phyloP scores from a whole-genome alignment of 2,797 vertebrate genomes.

The Myiothlypis chrysogaster region DNA sequence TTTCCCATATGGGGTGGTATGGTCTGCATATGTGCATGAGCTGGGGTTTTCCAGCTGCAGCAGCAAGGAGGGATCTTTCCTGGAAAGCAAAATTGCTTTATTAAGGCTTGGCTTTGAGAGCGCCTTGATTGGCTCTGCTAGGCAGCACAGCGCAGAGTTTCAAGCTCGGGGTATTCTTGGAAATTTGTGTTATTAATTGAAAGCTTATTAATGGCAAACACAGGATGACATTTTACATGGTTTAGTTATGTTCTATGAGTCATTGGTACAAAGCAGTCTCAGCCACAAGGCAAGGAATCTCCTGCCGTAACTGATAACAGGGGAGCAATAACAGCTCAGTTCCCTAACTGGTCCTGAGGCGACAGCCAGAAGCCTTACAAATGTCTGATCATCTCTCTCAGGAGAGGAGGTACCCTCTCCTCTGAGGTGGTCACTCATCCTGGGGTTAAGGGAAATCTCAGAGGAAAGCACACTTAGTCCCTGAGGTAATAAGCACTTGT shows the following conservation, averaged over 20 bases:
- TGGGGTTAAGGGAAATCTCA: background rate
- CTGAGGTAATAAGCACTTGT: background rate
- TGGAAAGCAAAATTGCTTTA: slow-evolving; percentile 49
- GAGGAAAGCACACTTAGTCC: background rate
- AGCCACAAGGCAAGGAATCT: slow-evolving; percentile 62
- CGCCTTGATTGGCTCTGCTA: slow-evolving; percentile 78
- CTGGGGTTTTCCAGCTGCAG: background rate
- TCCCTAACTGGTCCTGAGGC: background rate
- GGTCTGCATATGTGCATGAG: background rate
- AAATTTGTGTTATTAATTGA: slow-evolving; percentile 85
- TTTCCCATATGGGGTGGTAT: background rate
- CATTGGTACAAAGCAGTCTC: slow-evolving; percentile 78
- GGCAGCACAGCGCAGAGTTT: slow-evolving; percentile 63
- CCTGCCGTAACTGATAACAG: slow-evolving; percentile 35
- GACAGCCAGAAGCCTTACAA: background rate
- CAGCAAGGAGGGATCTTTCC: background rate
- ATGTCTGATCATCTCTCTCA: background rate
- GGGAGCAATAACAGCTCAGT: slow-evolving; percentile 15
- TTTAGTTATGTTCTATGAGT: slow-evolving; percentile 88
- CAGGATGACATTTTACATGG: slow-evolving; percentile 90
- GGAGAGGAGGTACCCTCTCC: background rate
- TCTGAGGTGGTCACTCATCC: background rate
- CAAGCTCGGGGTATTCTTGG: slow-evolving; percentile 74
- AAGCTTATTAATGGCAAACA: slow-evolving; percentile 86
- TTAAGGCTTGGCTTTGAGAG: slow-evolving; percentile 68